Evolutionary conservation across 2,888 invertebrate genomes (phyloP).

Genomic region (Tolmerus cingulatus): DNA sequence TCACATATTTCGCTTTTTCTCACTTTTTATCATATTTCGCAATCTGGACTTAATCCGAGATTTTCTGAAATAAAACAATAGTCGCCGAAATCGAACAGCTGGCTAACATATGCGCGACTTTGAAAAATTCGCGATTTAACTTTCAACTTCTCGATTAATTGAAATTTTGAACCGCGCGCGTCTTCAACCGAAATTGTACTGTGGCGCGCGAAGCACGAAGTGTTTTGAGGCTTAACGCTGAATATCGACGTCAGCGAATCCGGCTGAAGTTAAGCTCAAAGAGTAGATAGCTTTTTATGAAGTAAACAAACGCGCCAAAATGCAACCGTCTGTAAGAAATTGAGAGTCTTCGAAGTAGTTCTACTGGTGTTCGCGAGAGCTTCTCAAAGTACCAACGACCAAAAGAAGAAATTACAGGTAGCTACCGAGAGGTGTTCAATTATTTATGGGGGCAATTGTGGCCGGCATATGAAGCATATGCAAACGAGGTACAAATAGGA

Average conservation of each 20-base stretch:
- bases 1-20: not conserved
- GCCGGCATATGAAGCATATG: conserved; percentile 5
- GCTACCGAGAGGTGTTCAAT: not conserved
- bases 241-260: not conserved
- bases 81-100: not conserved
- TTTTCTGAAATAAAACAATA: not conserved
- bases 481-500: not conserved
- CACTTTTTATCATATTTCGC: not conserved
- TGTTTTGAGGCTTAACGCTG: not conserved
- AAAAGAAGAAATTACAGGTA: not conserved
- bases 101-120: not conserved
- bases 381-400: not conserved
- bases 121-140: not conserved
- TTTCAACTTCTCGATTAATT: not conserved
- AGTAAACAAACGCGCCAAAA: not conserved
- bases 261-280: conserved; percentile 17
- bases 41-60: not conserved
- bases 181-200: conserved; percentile 2
- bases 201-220: not conserved
- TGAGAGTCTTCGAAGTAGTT: not conserved
- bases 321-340: not conserved
- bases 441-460: not conserved
- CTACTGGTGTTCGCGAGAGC: not conserved
- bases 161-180: conserved; percentile 26
- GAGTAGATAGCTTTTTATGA: not conserved